Conservation (phyloP, 2,888 invertebrate species). For the Acheta domesticus region DNA sequence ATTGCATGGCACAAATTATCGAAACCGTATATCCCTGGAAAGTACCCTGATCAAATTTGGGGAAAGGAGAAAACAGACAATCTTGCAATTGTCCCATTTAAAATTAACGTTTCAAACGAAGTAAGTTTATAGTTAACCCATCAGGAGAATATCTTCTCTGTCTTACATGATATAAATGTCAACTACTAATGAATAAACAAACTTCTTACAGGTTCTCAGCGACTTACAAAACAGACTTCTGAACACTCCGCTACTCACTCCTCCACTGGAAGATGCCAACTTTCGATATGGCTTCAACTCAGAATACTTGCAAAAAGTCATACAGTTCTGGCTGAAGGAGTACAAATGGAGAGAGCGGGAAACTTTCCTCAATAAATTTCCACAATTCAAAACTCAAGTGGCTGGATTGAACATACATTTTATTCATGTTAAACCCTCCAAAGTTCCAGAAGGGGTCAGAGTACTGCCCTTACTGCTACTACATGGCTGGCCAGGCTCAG, state of each 20-base stretch:
- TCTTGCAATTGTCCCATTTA: conserved; percentile 56
- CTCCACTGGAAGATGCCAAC: conserved; percentile 64
- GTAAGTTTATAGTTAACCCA: conserved; percentile 44
- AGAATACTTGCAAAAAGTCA: conserved; percentile 60
- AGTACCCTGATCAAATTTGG: no score
- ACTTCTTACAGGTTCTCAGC: conserved; percentile 52
- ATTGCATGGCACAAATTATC: background rate
- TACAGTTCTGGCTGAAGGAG: conserved; percentile 73
- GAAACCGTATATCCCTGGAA: no score
- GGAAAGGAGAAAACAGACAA: conserved; percentile 45
- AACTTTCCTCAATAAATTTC: conserved; percentile 65
- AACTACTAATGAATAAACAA: no score
- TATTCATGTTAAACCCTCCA: conserved; percentile 62
- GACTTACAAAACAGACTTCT: conserved; percentile 60
- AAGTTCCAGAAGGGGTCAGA: conserved; percentile 47
- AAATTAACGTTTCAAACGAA: conserved; percentile 58
- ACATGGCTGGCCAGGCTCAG: conserved; percentile 85
- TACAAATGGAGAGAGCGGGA: conserved; percentile 73
- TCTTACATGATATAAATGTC: no score
- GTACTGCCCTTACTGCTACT: conserved; percentile 66
- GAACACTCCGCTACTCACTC: conserved; percentile 39
- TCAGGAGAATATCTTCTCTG: no score
- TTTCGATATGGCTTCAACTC: conserved; percentile 82
- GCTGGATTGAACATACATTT: conserved; percentile 69
- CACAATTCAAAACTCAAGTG: conserved; percentile 72